Percentiles rank a stretch among this genome's conserved stretches.
These are phyloP conservation scores for Brachionichthys hirsutus DNA, from an alignment of 2,113 vertebrate species.

Conservation along the genomic window DNA sequence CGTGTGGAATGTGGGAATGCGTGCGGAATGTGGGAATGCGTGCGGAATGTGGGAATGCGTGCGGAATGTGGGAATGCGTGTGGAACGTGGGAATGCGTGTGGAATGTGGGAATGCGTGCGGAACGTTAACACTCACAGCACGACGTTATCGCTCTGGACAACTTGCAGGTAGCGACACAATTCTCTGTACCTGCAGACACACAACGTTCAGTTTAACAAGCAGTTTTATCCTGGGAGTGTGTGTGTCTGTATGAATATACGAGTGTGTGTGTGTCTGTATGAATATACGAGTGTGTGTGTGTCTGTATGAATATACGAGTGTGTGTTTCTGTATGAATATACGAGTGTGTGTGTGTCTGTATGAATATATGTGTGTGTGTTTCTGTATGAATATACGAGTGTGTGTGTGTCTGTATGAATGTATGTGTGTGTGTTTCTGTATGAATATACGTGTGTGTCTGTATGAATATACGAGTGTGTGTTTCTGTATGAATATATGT, in stretches of 20 bases:
- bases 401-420: not conserved
- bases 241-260: not conserved
- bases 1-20: too few species aligned
- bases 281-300: too few species aligned
- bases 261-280: not conserved
- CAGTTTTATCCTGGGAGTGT: not conserved
- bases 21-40: too few species aligned
- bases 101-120: too few species aligned
- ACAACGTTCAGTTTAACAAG: not conserved
- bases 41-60: too few species aligned
- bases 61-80: too few species aligned
- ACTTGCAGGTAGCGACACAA: slow-evolving; percentile 74
- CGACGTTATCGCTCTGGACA: slow-evolving; percentile 43
- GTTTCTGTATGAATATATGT: too few species aligned
- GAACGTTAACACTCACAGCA: slow-evolving; percentile 51
- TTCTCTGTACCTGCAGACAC: slow-evolving; percentile 71
- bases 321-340: too few species aligned
- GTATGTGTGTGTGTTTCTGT: not conserved
- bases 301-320: not conserved
- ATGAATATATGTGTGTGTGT: too few species aligned
- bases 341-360: not conserved
- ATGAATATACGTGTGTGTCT: not conserved
- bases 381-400: too few species aligned
- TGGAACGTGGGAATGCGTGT: too few species aligned
- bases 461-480: not conserved